A percentile compares a stretch with the other conserved stretches of the same genome.
phyloP scores from a whole-genome alignment of 2,888 invertebrate species.

The Gymnosoma rotundatum region DNA sequence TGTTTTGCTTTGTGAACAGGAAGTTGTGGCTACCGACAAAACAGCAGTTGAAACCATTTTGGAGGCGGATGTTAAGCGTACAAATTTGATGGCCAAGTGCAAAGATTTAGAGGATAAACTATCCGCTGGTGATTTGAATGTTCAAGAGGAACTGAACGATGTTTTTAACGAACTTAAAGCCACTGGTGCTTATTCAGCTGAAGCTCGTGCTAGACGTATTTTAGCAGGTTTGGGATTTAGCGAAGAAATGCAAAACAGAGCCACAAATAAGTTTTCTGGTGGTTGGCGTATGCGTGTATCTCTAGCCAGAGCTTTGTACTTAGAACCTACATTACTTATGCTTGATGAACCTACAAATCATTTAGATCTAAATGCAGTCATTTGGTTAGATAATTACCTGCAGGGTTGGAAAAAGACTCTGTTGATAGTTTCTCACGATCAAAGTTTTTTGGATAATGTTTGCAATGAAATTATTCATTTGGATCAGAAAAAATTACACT shows the following conservation, averaged over 20 bases:
- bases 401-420: slow-evolving; percentile 99
- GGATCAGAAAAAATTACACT: slow-evolving; percentile 95
- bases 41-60: slow-evolving; percentile 96
- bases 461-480: slow-evolving; percentile 99
- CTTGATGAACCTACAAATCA: slow-evolving; percentile 99
- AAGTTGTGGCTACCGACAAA: slow-evolving; percentile 96
- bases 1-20: slow-evolving; percentile 98
- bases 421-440: slow-evolving; percentile 99
- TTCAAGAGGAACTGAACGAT: slow-evolving; percentile 92
- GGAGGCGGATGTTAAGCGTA: slow-evolving; percentile 95
- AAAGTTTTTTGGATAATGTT: slow-evolving; percentile 99
- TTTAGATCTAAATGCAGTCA: slow-evolving; percentile 99
- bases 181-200: slow-evolving; percentile 98
- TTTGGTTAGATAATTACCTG: slow-evolving; percentile 99
- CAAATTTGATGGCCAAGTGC: slow-evolving; percentile 91
- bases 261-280: slow-evolving; percentile 94
- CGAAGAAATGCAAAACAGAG: slow-evolving; percentile 93
- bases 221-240: slow-evolving; percentile 98
- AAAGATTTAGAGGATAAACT: slow-evolving; percentile 90
- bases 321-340: slow-evolving; percentile 98
- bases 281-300: slow-evolving; percentile 99
- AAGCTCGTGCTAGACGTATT: slow-evolving; percentile 97
- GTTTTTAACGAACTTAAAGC: slow-evolving; percentile 97
- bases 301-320: slow-evolving; percentile 95
- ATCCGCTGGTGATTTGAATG: slow-evolving; percentile 88